phyloP scores from a whole-genome alignment of 2,797 vertebrate genomes.

The Cuculus canorus region DNA sequence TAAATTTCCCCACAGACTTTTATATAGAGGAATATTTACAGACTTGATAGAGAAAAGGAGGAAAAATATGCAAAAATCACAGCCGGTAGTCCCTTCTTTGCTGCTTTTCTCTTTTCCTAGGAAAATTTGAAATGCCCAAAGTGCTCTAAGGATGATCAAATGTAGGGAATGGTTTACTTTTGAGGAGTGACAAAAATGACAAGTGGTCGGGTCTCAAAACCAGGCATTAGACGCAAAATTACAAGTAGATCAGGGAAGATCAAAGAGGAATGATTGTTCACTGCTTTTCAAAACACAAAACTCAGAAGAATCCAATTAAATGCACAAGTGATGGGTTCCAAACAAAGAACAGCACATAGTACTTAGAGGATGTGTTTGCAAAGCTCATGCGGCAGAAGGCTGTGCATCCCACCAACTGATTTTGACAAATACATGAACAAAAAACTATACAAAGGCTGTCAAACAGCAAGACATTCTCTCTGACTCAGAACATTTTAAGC shows the following conservation, averaged over 20 bases:
- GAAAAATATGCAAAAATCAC: neutral
- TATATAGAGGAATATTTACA: neutral
- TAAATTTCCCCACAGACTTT: neutral
- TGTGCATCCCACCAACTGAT: neutral
- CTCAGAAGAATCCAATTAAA: neutral
- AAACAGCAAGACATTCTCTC: neutral
- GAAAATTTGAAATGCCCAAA: neutral
- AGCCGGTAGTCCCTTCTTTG: neutral
- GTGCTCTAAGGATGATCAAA: neutral
- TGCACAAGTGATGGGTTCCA: neutral
- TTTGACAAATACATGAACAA: neutral
- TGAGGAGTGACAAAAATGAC: neutral
- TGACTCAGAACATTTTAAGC: neutral
- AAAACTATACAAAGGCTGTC: neutral
- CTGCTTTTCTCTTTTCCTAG: neutral
- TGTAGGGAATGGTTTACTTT: neutral
- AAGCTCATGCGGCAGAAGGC: neutral
- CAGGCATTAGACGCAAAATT: neutral
- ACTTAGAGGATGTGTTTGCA: neutral
- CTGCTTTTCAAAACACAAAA: neutral
- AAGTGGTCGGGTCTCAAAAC: neutral
- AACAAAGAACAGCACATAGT: neutral
- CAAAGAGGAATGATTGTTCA: neutral
- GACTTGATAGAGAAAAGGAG: neutral
- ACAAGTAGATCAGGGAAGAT: neutral